Evolutionary conservation across 2,888 invertebrate species (phyloP), one percentile per base, ranked within the genome.

Genomic region (Drosophila bunnanda): DNA sequence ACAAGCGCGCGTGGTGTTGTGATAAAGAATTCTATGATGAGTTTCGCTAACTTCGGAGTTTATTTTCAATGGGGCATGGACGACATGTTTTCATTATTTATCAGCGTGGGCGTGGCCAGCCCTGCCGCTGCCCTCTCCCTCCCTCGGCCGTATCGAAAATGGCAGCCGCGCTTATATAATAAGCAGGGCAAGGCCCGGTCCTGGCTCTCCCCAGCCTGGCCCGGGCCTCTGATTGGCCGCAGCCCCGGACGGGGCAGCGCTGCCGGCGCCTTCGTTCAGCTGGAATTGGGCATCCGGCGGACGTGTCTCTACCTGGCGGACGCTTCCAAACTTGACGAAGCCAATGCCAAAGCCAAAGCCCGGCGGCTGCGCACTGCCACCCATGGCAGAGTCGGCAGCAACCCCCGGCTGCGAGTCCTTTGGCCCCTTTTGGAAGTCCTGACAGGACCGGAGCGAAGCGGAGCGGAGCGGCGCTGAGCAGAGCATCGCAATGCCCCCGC

Each of bases 1-100:
- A 91, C 91, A 91, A 91, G 90, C 86, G 91, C 87, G 75, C 88
- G 88, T 84, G 89, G 85, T 91, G 91, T 90, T 91, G 89, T 91
- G 91, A 91, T 91, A 91, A 92, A 92, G 91, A 90, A 91, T 91
- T 91, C 91, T 91, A 90, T 92, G 91, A 91, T 89, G 90, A 91
- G 90, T 90, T 91, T 90, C 81, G 89, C 91, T 90, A 88, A 90
- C 90, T 91, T 89, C 90, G 86, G 82, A 81, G 77, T 81, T 89
- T 85, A 87, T 88, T 89, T 78, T 88, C 81, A 83, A 84, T 84
- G 89, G 89, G 85, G 83, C 89, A 52, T 52, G 89, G 90, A 91
- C 90, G 90, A 91, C 90, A 91, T 77, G 79, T 84, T 91, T 90
- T 78, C 82, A 91, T 91, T 89, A 91, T 91, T 91, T 75, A 91